Conservation (phyloP, 1,140 invertebrate genomes). For the Venustaconcha ellipsiformis region DNA sequence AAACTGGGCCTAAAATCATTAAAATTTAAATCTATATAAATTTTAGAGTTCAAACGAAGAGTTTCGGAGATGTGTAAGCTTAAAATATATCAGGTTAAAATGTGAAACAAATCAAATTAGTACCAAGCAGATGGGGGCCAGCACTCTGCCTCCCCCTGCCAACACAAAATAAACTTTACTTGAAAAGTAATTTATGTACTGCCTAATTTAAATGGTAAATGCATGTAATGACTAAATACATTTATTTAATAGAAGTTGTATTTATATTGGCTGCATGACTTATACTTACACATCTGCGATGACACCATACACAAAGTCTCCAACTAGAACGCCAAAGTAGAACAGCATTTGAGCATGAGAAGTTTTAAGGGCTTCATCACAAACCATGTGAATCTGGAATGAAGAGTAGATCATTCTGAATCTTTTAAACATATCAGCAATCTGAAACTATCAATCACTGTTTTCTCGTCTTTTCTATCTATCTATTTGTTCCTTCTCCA, state of each 20-base stretch:
- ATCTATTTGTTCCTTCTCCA: not conserved
- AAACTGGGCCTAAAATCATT: no score
- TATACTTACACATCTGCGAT: slow-evolving; percentile 80
- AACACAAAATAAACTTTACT: not conserved
- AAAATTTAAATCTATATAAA: no score
- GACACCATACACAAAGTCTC: slow-evolving; percentile 82
- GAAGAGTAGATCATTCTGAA: not conserved
- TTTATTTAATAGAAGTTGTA: not conserved
- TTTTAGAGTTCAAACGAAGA: no score
- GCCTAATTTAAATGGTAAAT: not conserved
- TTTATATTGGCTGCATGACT: no score
- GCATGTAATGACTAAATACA: not conserved
- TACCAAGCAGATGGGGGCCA: no score
- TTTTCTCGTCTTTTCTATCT: not conserved
- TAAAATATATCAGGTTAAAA: not conserved
- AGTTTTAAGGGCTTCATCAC: slow-evolving; percentile 76
- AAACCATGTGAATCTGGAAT: slow-evolving; percentile 80
- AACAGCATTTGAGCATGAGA: slow-evolving; percentile 81
- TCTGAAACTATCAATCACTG: no score
- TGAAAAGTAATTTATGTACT: not conserved
- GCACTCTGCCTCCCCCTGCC: not conserved
- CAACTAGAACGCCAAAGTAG: slow-evolving; percentile 84
- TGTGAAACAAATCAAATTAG: not conserved
- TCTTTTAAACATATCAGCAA: not conserved
- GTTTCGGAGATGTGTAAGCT: not conserved